These are phyloP conservation scores for Nansenia antarctica DNA, from an alignment of 2,113 vertebrate genomes.

Conservation along the genomic window DNA sequence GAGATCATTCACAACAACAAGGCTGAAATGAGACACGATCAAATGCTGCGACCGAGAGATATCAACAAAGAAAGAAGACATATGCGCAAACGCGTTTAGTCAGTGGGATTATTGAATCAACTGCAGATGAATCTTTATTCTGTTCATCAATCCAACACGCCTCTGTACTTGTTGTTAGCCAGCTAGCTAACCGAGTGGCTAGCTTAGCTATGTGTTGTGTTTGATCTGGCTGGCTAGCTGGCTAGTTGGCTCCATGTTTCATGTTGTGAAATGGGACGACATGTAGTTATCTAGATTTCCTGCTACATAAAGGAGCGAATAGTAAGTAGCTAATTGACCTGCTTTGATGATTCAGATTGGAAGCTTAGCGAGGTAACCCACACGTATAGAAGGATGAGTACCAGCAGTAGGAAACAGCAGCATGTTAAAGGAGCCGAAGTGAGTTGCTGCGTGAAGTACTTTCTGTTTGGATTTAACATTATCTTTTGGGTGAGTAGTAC, in stretches of 20 bases:
- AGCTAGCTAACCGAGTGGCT: conserved; percentile 22
- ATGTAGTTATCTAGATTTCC: neutral
- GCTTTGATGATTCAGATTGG: neutral
- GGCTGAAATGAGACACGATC: conserved; percentile 42
- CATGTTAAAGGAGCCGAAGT: conserved; percentile 78
- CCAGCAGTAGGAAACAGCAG: conserved; percentile 65
- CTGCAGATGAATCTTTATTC: conserved; percentile 34
- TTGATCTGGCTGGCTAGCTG: conserved; percentile 34
- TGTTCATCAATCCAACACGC: conserved; percentile 3
- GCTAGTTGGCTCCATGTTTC: conserved; percentile 24
- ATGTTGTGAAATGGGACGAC: neutral
- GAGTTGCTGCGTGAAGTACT: conserved; percentile 81
- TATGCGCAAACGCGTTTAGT: neutral
- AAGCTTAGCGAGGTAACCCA: conserved; percentile 41
- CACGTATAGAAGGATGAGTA: conserved; percentile 69
- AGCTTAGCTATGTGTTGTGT: conserved; percentile 16
- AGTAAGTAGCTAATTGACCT: neutral
- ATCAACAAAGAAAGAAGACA: conserved; percentile 16
- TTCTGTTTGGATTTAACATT: conserved; percentile 80
- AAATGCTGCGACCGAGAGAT: conserved; percentile 8
- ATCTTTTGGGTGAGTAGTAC: conserved; percentile 77
- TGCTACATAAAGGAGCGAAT: neutral
- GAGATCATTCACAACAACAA: conserved; percentile 40
- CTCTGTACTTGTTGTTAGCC: conserved; percentile 63
- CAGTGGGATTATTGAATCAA: conserved; percentile 25